Evolutionary conservation across 2,797 vertebrate genomes (phyloP).

Genomic region (Cryptoprocta ferox): DNA sequence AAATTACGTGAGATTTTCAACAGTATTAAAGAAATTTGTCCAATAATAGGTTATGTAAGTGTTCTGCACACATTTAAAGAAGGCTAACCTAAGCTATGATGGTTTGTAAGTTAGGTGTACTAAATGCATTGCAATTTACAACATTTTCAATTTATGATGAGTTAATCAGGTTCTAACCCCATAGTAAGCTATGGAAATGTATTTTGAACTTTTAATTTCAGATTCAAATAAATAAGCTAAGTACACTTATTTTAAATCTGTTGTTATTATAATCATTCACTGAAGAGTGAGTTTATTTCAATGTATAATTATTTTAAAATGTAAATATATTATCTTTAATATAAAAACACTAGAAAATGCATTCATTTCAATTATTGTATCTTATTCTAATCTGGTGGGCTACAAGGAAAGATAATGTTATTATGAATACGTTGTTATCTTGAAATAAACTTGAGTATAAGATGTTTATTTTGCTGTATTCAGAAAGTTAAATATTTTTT

Average conservation of each 20-base stretch:
- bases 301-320: not conserved
- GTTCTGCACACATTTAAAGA: not conserved
- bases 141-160: not conserved
- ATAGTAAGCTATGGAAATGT: too few species aligned
- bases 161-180: not conserved
- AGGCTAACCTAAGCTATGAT: not conserved
- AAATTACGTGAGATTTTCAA: not conserved
- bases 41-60: not conserved
- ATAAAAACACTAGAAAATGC: not conserved
- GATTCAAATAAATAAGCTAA: not conserved
- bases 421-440: not conserved
- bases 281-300: constrained; percentile 9
- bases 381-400: not conserved
- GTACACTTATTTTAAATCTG: not conserved
- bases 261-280: not conserved
- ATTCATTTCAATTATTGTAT: not conserved
- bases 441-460: constrained; percentile 6
- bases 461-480: not conserved
- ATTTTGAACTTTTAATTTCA: constrained; percentile 6
- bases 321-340: not conserved
- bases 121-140: not conserved
- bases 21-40: not conserved
- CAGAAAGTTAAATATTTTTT: not conserved
- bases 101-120: not conserved
- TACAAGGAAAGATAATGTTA: not conserved